phyloP scores from a whole-genome alignment of 2,113 vertebrate genomes.

The Isichthys henryi region DNA sequence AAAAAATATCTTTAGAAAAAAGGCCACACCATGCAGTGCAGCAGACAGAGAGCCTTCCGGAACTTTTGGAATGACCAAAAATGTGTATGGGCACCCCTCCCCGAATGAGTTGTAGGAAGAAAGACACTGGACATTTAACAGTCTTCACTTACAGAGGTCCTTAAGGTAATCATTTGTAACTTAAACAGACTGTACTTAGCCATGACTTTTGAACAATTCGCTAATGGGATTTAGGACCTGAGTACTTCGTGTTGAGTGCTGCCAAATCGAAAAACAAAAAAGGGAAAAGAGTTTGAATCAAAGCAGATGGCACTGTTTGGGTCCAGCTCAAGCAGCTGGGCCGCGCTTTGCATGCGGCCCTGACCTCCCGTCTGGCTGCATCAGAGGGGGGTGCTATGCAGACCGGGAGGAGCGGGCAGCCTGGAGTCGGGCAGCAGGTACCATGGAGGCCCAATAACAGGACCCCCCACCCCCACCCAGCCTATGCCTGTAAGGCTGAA shows the following conservation, averaged over 20 bases:
- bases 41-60: not conserved
- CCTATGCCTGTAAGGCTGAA: not conserved
- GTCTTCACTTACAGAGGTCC: constrained; percentile 22
- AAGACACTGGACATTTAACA: not conserved
- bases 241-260: constrained; percentile 47
- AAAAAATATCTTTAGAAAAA: not conserved
- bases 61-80: not conserved
- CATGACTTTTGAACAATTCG: constrained; percentile 67
- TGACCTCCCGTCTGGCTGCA: constrained; percentile 58
- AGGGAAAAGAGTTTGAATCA: constrained; percentile 55
- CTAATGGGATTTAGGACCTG: constrained; percentile 65
- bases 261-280: constrained; percentile 50
- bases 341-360: constrained; percentile 67
- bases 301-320: constrained; percentile 72
- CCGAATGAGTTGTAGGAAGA: not conserved
- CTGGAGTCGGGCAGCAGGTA: not conserved
- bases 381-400: constrained; percentile 17
- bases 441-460: not conserved
- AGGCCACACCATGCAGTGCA: not conserved
- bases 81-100: not conserved
- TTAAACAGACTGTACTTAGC: constrained; percentile 60
- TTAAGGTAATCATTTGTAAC: constrained; percentile 44
- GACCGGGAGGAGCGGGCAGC: not conserved
- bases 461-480: not conserved
- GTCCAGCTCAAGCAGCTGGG: constrained; percentile 64